These are phyloP conservation scores for Varecia variegata DNA, from an alignment of 2,797 vertebrate species.

Conservation along the genomic window DNA sequence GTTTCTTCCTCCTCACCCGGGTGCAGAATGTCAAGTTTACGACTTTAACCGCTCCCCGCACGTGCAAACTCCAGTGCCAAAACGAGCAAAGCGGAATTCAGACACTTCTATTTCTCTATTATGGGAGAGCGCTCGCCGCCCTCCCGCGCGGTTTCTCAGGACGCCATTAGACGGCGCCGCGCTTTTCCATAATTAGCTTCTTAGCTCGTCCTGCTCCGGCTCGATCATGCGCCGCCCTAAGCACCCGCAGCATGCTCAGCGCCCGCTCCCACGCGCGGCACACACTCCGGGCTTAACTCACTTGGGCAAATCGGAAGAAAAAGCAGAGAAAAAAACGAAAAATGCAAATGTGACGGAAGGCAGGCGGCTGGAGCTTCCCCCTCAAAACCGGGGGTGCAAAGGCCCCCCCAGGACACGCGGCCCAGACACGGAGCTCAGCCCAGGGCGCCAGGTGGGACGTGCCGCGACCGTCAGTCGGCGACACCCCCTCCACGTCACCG, in stretches of 20 bases:
- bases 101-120: background rate
- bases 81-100: background rate
- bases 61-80: background rate
- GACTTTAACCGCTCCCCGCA: background rate
- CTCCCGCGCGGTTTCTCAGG: accelerated
- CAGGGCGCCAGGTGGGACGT: too few species aligned
- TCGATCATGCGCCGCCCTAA: too few species aligned
- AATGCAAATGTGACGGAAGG: background rate
- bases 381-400: background rate
- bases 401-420: background rate
- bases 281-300: too few species aligned
- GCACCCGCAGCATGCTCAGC: too few species aligned
- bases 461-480: too few species aligned
- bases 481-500: too few species aligned
- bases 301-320: too few species aligned
- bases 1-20: background rate
- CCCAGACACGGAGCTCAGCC: too few species aligned
- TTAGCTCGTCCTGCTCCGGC: background rate
- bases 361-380: background rate
- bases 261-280: too few species aligned
- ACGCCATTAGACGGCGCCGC: accelerated
- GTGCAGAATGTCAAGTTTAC: background rate
- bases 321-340: too few species aligned
- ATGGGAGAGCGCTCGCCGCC: background rate
- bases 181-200: background rate